phyloP scores from a whole-genome alignment of 2,113 vertebrate genomes.

The Echinops telfairi region DNA sequence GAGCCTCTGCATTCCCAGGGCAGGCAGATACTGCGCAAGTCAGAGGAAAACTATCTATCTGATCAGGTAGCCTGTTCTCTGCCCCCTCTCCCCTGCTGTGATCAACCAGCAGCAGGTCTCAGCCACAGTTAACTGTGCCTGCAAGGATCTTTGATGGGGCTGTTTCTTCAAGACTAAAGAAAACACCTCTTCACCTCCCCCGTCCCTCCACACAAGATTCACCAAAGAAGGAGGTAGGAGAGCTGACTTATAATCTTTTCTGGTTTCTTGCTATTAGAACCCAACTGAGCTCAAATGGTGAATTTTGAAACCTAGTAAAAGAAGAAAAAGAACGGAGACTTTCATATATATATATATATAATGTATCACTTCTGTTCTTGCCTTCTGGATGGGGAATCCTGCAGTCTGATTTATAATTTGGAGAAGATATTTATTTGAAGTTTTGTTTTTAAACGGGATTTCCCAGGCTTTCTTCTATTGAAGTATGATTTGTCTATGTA shows the following conservation, averaged over 20 bases:
- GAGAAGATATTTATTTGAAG: constrained; percentile 30
- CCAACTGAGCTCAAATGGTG: constrained; percentile 38
- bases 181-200: background rate
- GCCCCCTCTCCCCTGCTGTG: background rate
- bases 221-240: constrained; percentile 27
- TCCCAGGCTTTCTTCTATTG: constrained; percentile 39
- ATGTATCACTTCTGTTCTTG: background rate
- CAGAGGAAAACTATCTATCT: constrained; percentile 32
- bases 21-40: constrained; percentile 15
- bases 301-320: constrained; percentile 42
- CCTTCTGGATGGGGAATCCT: constrained; percentile 53
- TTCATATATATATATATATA: too few species aligned
- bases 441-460: constrained; percentile 7
- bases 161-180: constrained; percentile 18
- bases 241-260: background rate
- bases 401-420: constrained; percentile 30
- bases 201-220: background rate
- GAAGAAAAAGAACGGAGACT: constrained; percentile 34
- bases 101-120: background rate
- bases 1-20: constrained; percentile 47
- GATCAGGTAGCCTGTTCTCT: constrained; percentile 24
- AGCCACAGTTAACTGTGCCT: background rate
- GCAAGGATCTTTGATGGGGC: background rate
- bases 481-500: background rate
- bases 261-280: background rate